Evolutionary conservation across 2,888 invertebrate species (phyloP).

Genomic region (Exocentrus adspersus): DNA sequence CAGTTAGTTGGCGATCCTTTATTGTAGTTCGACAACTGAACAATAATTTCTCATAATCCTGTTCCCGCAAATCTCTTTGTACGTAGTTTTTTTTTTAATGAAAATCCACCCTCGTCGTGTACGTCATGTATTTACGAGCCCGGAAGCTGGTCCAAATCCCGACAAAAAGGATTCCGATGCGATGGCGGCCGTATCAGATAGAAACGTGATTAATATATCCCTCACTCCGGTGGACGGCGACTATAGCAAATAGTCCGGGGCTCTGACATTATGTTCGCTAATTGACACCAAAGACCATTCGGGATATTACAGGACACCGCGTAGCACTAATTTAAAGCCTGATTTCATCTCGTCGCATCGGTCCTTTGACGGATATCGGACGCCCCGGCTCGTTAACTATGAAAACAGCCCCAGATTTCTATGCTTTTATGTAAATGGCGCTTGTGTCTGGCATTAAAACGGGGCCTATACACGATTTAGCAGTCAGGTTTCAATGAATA

Average conservation of each 20-base stretch:
- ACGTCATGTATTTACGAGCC: too few relatives aligned
- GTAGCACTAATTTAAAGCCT: slow-evolving; percentile 25
- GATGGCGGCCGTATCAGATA: neutral
- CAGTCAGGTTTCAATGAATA: neutral
- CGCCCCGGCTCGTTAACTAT: neutral
- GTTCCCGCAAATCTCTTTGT: too few relatives aligned
- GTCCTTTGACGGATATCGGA: slow-evolving; percentile 17
- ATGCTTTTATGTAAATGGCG: neutral
- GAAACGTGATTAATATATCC: slow-evolving; percentile 1
- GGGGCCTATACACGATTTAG: neutral
- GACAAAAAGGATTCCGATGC: neutral
- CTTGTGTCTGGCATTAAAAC: neutral
- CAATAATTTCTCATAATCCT: too few relatives aligned
- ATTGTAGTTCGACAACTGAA: too few relatives aligned
- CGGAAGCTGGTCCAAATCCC: neutral
- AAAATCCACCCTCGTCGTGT: too few relatives aligned
- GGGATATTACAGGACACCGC: slow-evolving; percentile 16
- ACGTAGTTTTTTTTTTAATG: too few relatives aligned
- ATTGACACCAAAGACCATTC: slow-evolving; percentile 22
- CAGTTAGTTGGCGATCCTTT: too few relatives aligned
- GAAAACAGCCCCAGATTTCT: neutral
- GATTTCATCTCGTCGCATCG: slow-evolving; percentile 14
- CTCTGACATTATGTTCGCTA: slow-evolving; percentile 6
- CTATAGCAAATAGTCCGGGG: neutral
- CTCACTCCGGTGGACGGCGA: neutral